Conservation (phyloP, 1,140 invertebrate genomes). For the Dendrolimus punctatus region DNA sequence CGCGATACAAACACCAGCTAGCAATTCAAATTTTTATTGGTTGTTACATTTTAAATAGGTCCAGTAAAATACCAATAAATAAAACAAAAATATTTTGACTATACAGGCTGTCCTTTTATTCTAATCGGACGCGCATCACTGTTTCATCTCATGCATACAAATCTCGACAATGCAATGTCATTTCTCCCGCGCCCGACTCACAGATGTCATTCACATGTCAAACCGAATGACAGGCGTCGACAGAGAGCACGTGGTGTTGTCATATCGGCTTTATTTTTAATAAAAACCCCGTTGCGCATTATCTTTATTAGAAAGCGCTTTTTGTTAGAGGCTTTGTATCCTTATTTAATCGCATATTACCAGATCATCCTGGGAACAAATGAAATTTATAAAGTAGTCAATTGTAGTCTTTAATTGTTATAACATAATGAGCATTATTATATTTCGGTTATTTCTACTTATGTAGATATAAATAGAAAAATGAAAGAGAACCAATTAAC, state of each 20-base stretch:
- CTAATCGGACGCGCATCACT: conserved; percentile 8
- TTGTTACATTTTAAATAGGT: too few species aligned
- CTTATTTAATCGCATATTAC: not conserved
- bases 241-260: conserved; percentile 29
- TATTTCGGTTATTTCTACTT: too few species aligned
- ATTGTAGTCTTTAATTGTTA: too few species aligned
- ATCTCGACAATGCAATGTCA: conserved; percentile 23
- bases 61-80: too few species aligned
- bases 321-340: not conserved
- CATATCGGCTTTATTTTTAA: conserved; percentile 29
- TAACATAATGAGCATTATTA: too few species aligned
- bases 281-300: conserved; percentile 21
- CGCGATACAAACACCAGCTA: too few species aligned
- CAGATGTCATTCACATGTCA: conserved; percentile 35
- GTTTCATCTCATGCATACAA: conserved; percentile 21
- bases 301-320: conserved; percentile 1
- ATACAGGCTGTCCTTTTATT: conserved; percentile 11
- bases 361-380: not conserved
- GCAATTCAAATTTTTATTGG: too few species aligned
- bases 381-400: too few species aligned
- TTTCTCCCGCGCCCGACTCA: conserved; percentile 13
- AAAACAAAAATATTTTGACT: not conserved
- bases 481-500: too few species aligned
- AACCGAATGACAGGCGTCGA: conserved; percentile 25
- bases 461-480: too few species aligned